Base-by-base conservation (phyloP, 1,140 invertebrate genomes). In the Polypedilum pembai region DNA sequence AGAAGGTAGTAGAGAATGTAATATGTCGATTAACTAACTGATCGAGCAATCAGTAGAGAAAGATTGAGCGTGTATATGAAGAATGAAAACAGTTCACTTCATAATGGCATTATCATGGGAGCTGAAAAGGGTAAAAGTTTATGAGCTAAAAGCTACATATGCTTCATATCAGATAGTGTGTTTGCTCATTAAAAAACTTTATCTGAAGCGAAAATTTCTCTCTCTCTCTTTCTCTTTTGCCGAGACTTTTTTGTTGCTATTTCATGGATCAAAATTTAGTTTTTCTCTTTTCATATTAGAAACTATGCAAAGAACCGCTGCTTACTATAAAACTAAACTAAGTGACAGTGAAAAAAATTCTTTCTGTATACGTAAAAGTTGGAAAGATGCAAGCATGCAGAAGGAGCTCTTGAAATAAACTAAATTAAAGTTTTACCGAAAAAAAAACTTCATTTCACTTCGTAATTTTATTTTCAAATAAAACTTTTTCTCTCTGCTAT, bases 161-260 rank as follows among this genome's bases (percentile, higher is more conserved):
- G 45, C 45, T 56, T 56, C 12, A 56, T 56, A 56, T 56, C n/a
- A 56, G 45, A n/a, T 56, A 12, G 45, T n/a, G n/a, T 56, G 45
- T 56, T 56, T 56, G 12, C 45, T 56, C 45, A 56, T 56, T 56
- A 56, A 56, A 45, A 56, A 56, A 56, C 12, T 56, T 56, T 56
- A 33, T 5, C 24, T 3, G 24, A 33, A 33, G 24, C 24, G 5
- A 33, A 33, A 33, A 33, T 33, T 33, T 33, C n/a, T n/a, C n/a
- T n/a, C n/a, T n/a, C n/a, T n/a, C n/a, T 33, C 24, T 33, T 3
- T 33, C 24, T 33, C 24, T 33, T 33, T 33, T 33, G 24, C 24
- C 5, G 24, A 33, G 1, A 33, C 1, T 33, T 33, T 33, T 33
- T 33, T 33, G 24, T 33, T 33, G 24, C 24, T 33, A 33, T 33